Evolutionary conservation across 2,113 vertebrate species (phyloP).

Genomic region (Budorcas taxicolor): DNA sequence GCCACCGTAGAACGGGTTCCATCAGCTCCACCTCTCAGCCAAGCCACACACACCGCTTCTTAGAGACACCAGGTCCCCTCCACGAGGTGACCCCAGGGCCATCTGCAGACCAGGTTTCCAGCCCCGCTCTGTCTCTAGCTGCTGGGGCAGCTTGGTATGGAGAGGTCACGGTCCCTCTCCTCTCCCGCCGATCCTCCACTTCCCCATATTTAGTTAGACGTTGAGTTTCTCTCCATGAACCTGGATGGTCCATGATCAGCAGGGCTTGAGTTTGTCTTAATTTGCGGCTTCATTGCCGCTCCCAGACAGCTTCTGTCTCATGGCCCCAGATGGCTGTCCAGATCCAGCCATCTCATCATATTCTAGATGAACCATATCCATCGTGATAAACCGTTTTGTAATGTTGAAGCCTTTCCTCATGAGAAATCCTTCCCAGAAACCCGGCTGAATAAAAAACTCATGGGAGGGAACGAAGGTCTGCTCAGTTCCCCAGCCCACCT

Average conservation of each 20-base stretch:
- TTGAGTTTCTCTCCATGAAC: background rate
- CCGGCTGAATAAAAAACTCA: background rate
- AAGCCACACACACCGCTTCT: background rate
- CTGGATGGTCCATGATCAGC: too few species aligned
- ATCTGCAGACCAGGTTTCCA: background rate
- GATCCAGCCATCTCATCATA: background rate
- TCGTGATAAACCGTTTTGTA: background rate
- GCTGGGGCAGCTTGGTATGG: rapidly evolving
- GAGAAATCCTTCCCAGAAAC: background rate
- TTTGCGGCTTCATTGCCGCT: background rate
- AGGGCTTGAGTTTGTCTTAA: background rate
- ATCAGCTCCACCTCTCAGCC: background rate
- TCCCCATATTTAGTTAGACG: background rate
- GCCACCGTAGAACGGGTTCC: background rate
- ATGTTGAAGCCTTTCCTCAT: background rate
- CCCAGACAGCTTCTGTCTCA: background rate
- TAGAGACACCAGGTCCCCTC: background rate
- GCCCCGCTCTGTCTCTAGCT: background rate
- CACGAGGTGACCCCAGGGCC: rapidly evolving
- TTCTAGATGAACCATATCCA: background rate
- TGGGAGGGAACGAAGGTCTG: background rate
- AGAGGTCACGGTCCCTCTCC: too few species aligned
- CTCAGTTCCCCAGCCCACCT: background rate
- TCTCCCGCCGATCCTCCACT: background rate
- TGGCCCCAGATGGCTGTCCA: background rate